Conservation (phyloP, 2,113 vertebrate species). For the Nannobrachium achirus region DNA sequence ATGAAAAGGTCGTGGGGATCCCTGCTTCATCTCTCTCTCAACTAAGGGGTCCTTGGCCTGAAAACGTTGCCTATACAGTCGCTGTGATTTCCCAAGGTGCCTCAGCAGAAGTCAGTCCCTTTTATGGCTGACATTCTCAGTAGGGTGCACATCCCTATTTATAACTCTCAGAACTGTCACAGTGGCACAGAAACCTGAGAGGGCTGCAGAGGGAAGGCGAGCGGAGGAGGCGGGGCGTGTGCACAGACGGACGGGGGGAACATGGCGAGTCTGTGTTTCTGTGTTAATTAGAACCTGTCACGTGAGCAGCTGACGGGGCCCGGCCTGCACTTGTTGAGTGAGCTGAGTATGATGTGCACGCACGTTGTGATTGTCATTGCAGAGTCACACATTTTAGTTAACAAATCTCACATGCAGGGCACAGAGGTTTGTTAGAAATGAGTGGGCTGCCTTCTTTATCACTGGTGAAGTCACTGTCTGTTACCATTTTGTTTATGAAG, state of each 20-base stretch:
- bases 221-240: background rate
- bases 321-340: constrained; percentile 3
- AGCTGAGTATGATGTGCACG: background rate
- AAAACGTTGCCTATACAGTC: no score
- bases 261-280: constrained; percentile 49
- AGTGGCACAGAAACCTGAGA: constrained; percentile 66
- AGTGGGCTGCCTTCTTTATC: no score
- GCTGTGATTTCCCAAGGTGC: constrained; percentile 36
- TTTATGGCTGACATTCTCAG: constrained; percentile 72
- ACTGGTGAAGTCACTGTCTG: no score
- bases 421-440: no score
- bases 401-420: no score
- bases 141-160: constrained; percentile 63
- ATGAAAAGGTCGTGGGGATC: no score
- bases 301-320: constrained; percentile 9
- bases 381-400: background rate
- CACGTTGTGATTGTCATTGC: background rate
- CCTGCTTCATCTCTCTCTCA: no score
- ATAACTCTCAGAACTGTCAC: constrained; percentile 58
- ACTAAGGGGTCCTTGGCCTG: no score
- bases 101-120: constrained; percentile 57
- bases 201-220: constrained; percentile 1
- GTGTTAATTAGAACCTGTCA: constrained; percentile 49
- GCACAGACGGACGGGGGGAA: background rate
- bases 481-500: no score